These are phyloP conservation scores for Polypedilum pembai DNA, from an alignment of 1,140 invertebrate species.

Conservation along the genomic window DNA sequence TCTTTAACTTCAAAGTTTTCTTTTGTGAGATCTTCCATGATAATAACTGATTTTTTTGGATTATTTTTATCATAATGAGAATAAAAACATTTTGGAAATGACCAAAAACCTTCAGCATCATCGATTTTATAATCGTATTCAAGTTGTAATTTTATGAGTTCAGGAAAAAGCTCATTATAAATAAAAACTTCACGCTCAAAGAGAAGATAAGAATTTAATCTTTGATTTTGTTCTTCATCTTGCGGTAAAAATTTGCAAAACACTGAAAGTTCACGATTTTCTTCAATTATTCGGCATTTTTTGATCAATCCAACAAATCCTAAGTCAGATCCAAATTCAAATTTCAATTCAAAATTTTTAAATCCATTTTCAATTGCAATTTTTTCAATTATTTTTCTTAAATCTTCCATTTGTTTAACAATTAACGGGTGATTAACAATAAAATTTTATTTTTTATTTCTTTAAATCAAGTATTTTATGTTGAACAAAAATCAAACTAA, in stretches of 20 bases:
- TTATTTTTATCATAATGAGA: neutral
- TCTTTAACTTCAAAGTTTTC: neutral
- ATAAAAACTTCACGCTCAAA: constrained; percentile 29
- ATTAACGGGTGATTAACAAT: too few relatives aligned
- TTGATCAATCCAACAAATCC: constrained; percentile 20
- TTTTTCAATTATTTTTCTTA: neutral
- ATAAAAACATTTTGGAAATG: constrained; percentile 26
- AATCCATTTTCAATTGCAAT: constrained; percentile 27
- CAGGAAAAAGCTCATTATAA: constrained; percentile 5
- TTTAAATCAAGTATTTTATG: too few relatives aligned
- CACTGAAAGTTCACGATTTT: constrained; percentile 21
- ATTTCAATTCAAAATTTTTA: neutral
- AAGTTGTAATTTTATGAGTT: constrained; percentile 16
- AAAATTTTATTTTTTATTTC: too few relatives aligned
- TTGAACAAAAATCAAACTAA: too few relatives aligned
- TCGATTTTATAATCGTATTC: neutral
- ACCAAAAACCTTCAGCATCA: neutral
- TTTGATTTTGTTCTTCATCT: neutral
- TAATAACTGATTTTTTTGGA: neutral
- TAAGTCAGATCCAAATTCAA: neutral
- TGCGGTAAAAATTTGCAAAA: neutral
- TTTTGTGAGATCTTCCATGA: constrained; percentile 19
- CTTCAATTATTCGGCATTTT: neutral
- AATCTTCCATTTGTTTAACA: neutral
- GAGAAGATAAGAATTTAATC: neutral